phyloP scores from a whole-genome alignment of 2,797 vertebrate genomes.

The Otolemur crassicaudatus region DNA sequence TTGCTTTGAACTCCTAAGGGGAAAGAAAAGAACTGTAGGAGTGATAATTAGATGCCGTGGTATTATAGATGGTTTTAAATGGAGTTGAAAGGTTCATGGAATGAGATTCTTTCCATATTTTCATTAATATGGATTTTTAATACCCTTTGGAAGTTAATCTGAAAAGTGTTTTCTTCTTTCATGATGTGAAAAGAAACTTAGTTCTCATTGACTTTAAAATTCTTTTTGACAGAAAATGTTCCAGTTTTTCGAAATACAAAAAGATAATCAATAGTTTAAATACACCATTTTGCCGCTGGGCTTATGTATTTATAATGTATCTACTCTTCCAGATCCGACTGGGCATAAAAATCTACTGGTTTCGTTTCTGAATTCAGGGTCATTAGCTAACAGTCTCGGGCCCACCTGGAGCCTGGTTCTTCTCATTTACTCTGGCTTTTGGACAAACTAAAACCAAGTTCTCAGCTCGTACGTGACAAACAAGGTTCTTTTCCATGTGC shows the following conservation, averaged over 20 bases:
- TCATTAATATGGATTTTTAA: slow-evolving; percentile 84
- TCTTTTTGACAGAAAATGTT: slow-evolving; percentile 49
- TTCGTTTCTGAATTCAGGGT: not conserved
- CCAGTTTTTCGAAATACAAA: slow-evolving; percentile 32
- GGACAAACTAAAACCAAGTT: not conserved
- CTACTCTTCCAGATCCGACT: not conserved
- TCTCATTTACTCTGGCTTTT: not conserved
- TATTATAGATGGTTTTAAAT: slow-evolving; percentile 75
- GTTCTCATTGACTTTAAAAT: slow-evolving; percentile 55
- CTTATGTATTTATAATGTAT: not conserved
- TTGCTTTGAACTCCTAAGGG: slow-evolving; percentile 73
- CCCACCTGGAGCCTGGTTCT: not conserved
- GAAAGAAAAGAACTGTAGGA: slow-evolving; percentile 64
- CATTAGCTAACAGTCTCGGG: not conserved
- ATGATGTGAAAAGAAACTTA: slow-evolving; percentile 58
- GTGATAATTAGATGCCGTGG: slow-evolving; percentile 77
- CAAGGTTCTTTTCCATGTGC: not conserved
- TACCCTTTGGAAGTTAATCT: slow-evolving; percentile 79
- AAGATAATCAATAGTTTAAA: not conserved
- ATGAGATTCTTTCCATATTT: slow-evolving; percentile 78
- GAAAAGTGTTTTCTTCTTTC: slow-evolving; percentile 65
- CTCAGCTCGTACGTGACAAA: not conserved
- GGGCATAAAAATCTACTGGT: not conserved
- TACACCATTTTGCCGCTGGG: not conserved
- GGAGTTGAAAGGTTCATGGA: slow-evolving; percentile 82